Evolutionary conservation across 2,888 invertebrate genomes (phyloP).

Genomic region (Thyatira batis): DNA sequence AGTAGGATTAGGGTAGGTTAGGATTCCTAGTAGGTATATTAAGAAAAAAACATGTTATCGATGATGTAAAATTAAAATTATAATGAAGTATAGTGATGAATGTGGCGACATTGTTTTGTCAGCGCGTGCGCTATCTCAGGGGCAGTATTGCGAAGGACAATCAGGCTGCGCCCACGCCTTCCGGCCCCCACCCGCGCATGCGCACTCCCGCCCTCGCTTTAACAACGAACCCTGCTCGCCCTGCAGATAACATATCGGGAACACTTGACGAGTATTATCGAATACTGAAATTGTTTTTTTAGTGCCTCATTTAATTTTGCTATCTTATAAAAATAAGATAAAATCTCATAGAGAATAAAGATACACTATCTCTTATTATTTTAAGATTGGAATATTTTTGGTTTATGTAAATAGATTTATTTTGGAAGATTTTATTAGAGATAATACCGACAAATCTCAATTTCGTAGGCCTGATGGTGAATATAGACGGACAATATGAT

Average conservation of each 20-base stretch:
- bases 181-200: slow-evolving; percentile 41
- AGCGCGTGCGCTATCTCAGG: slow-evolving; percentile 48
- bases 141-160: slow-evolving; percentile 71
- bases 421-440: too few species aligned
- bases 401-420: too few species aligned
- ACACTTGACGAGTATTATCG: slow-evolving; percentile 25
- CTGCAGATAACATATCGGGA: slow-evolving; percentile 59
- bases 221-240: slow-evolving; percentile 19
- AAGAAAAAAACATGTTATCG: slow-evolving; percentile 26
- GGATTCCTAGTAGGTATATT: too few species aligned
- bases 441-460: too few species aligned
- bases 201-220: slow-evolving; percentile 27
- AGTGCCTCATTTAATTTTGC: background rate
- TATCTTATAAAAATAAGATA: background rate
- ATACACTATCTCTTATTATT: too few species aligned
- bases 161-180: slow-evolving; percentile 71
- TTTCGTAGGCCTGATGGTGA: too few species aligned
- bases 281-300: background rate
- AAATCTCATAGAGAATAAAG: too few species aligned
- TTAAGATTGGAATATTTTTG: too few species aligned
- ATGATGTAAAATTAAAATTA: slow-evolving; percentile 10
- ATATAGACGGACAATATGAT: too few species aligned
- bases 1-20: background rate
- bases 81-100: slow-evolving; percentile 35
- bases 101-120: slow-evolving; percentile 52